Evolutionary conservation across 2,888 invertebrate species (phyloP).

Genomic region (Leptopilina drosophilae): DNA sequence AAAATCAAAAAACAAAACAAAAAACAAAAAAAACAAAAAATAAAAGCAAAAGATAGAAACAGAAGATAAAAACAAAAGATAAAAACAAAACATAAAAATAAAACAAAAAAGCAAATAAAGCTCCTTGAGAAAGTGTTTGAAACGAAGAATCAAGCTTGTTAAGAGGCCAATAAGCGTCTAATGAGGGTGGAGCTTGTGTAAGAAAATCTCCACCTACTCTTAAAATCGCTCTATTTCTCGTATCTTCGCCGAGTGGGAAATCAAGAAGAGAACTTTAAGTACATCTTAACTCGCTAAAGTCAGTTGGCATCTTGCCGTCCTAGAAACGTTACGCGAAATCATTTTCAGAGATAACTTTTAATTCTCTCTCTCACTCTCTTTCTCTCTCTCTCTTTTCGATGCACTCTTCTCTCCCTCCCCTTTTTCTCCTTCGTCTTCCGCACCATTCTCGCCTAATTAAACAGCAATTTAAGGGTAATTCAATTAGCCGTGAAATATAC

Average conservation of each 20-base stretch:
- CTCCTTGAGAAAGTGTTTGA: not conserved
- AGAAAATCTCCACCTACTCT: constrained; percentile 76
- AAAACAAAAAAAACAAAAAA: no score
- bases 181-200: constrained; percentile 74
- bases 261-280: constrained; percentile 65
- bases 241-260: constrained; percentile 53
- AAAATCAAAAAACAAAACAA: no score
- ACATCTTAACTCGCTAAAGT: constrained; percentile 73
- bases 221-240: constrained; percentile 72
- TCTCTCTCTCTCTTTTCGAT: no score
- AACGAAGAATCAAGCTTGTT: constrained; percentile 48
- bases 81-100: no score
- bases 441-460: constrained; percentile 57
- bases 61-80: no score
- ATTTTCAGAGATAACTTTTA: constrained; percentile 52
- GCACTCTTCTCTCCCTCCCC: constrained; percentile 27
- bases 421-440: constrained; percentile 34
- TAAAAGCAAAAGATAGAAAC: no score
- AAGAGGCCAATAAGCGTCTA: constrained; percentile 73
- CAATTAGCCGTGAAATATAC: constrained; percentile 63
- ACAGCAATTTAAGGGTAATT: constrained; percentile 64
- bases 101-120: not conserved
- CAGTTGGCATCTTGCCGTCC: constrained; percentile 74
- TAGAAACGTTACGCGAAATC: constrained; percentile 59
- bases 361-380: constrained; percentile 7